Percentiles rank a stretch among this genome's conserved stretches.
Conservation (phyloP, 2,113 vertebrate species). For the Monarcha castaneiventris region DNA sequence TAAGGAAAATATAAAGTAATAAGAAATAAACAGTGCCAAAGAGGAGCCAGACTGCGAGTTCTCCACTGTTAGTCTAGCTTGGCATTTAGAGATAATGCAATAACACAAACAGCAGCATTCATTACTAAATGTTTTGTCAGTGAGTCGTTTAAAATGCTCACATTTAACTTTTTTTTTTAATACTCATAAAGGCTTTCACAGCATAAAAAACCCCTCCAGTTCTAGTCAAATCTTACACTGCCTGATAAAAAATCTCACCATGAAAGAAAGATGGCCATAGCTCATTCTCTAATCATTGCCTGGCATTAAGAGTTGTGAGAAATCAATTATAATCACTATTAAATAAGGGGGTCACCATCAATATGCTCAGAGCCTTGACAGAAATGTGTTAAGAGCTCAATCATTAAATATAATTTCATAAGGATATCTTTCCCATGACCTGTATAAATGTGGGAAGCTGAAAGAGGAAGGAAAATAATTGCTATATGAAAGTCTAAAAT, state of each 20-base stretch:
- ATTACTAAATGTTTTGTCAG: conserved; percentile 3
- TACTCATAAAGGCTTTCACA: not conserved
- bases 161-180: not conserved
- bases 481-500: not conserved
- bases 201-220: not conserved
- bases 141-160: not conserved
- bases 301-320: not conserved
- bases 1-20: not conserved
- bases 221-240: not conserved
- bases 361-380: not conserved
- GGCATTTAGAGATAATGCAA: not conserved
- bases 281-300: conserved; percentile 8
- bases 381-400: conserved; percentile 5
- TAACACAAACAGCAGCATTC: not conserved
- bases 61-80: not conserved
- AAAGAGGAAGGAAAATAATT: not conserved
- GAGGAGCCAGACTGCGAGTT: not conserved
- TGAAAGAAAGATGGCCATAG: not conserved
- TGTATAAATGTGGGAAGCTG: not conserved
- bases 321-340: conserved; percentile 42
- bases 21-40: not conserved
- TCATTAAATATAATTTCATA: conserved; percentile 10
- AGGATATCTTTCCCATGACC: not conserved
- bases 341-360: conserved; percentile 5
- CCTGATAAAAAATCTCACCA: not conserved